Evolutionary conservation across 2,888 invertebrate species (phyloP), one percentile per base, ranked within the genome.

Genomic region (Dyspetes luteomarginatus): DNA sequence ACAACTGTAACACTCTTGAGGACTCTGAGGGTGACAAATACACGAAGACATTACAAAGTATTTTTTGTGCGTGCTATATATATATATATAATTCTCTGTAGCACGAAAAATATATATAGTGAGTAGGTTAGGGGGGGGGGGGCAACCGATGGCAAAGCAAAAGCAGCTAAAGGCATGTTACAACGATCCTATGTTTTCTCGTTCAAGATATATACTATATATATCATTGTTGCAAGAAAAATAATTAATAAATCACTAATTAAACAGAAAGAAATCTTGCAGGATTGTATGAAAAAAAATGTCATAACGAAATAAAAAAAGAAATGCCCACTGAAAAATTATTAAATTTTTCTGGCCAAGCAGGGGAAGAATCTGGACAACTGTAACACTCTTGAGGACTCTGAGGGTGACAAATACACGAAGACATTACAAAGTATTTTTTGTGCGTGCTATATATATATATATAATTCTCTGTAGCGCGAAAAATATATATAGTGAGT

Each of bases 191-290:
- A 52, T 24, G 52, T 24, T 52, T n/a, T 52, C 52, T 52, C 52
- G 24, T 52, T 52, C 52, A 24, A 52, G 52, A 52, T 24, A 64
- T 12, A n/a, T 65, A 60, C 45, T 12, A 12, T 41, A 65, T 67
- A 62, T 50, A 73, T 83, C 78, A 85, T 88, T 89, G 88, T n/a
- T 88, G 88, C 88, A 89, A 89, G 87, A 88, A 88, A 88, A 89
- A n/a, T n/a, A n/a, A n/a, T n/a, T n/a, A n/a, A n/a, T n/a, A n/a
- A n/a, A n/a, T n/a, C n/a, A n/a, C n/a, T n/a, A n/a, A n/a, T n/a
- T n/a, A n/a, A n/a, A n/a, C n/a, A n/a, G n/a, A n/a, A n/a, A n/a
- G n/a, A n/a, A n/a, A n/a, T n/a, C n/a, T n/a, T n/a, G n/a, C n/a
- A n/a, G n/a, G n/a, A n/a, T n/a, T n/a, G n/a, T n/a, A n/a, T n/a